A percentile compares a stretch with the other conserved stretches of the same genome.
Conservation (phyloP, 2,888 invertebrate species). For the Dilophus febrilis region DNA sequence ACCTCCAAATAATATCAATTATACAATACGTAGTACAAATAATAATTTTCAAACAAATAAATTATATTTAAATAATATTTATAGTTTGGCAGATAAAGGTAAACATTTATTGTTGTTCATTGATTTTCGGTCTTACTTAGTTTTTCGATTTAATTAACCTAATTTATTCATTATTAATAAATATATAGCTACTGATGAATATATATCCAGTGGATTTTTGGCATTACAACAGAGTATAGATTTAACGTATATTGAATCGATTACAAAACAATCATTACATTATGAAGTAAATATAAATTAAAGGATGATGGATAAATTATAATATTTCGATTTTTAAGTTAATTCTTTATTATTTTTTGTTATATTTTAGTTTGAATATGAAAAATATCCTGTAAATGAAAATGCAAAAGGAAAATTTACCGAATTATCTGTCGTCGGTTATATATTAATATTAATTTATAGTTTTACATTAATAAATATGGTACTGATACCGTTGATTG, state of each 20-base stretch:
- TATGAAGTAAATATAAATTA: background rate
- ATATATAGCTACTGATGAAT: conserved; percentile 26
- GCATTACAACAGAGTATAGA: conserved; percentile 43
- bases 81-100: conserved; percentile 21
- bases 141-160: conserved; percentile 1
- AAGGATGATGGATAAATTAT: no score
- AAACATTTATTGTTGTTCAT: conserved; percentile 4
- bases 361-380: conserved; percentile 1
- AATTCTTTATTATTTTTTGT: background rate
- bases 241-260: conserved; percentile 33
- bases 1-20: conserved; percentile 23
- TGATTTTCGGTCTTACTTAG: background rate
- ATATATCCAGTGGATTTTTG: conserved; percentile 34
- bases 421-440: background rate
- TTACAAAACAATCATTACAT: background rate
- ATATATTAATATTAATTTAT: conserved; percentile 1
- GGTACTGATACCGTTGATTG: conserved; percentile 36
- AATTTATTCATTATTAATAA: conserved; percentile 3
- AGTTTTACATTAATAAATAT: conserved; percentile 19
- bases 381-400: conserved; percentile 4
- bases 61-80: conserved; percentile 22
- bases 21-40: conserved; percentile 32
- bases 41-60: conserved; percentile 24
- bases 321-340: no score
- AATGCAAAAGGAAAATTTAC: background rate